Evolutionary conservation across 2,888 invertebrate species (phyloP).

Genomic region (Cactoblastis cactorum): DNA sequence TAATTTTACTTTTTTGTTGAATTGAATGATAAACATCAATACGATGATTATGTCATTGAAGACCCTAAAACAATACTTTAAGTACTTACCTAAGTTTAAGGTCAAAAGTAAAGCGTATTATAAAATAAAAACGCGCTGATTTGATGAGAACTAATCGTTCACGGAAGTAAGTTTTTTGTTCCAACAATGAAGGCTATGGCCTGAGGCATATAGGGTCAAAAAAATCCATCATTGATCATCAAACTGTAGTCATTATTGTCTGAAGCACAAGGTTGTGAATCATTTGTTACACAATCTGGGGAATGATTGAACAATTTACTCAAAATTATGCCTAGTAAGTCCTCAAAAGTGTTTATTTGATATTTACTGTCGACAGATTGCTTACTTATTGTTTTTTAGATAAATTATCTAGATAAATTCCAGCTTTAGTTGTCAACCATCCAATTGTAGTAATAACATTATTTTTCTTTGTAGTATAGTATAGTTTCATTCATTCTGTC

Average conservation of each 20-base stretch:
- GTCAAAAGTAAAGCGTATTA: background rate
- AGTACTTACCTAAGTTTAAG: no score
- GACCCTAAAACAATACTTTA: no score
- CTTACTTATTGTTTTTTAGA: no score
- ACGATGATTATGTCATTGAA: no score
- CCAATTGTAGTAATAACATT: no score
- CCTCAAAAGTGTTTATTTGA: background rate
- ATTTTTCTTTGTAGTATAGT: no score
- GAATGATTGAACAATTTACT: background rate
- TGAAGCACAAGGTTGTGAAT: background rate
- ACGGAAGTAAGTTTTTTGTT: conserved; percentile 33
- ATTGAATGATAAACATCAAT: no score
- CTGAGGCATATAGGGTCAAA: conserved; percentile 10
- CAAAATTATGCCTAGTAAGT: conserved; percentile 2
- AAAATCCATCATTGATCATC: conserved; percentile 6
- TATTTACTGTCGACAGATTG: background rate
- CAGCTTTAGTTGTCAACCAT: no score
- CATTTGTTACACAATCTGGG: background rate
- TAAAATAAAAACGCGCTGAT: conserved; percentile 25
- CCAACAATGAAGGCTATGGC: conserved; percentile 24
- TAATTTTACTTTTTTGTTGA: no score
- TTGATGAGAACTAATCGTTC: conserved; percentile 35
- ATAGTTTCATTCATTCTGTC: no score
- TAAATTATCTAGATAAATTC: no score
- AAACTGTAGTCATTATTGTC: background rate